phyloP scores from a whole-genome alignment of 2,113 vertebrate genomes.

The Trematocara variabile region DNA sequence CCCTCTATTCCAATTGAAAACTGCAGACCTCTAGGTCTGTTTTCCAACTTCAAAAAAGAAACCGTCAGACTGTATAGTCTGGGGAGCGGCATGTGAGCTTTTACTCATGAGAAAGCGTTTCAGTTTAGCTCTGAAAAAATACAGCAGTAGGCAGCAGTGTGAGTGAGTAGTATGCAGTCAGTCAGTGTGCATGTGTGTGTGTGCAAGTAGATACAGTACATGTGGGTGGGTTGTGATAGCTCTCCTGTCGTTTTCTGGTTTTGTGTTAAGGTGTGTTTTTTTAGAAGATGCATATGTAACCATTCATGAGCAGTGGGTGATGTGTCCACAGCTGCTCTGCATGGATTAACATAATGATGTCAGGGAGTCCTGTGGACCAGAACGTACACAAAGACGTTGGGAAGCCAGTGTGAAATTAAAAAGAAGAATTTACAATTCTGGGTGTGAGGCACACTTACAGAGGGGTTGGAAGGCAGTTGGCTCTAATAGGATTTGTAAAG shows the following conservation, averaged over 20 bases:
- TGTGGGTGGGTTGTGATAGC: not conserved
- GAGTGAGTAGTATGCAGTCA: not conserved
- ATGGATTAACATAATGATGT: slow-evolving; percentile 73
- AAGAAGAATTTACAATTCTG: slow-evolving; percentile 58
- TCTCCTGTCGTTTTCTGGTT: not conserved
- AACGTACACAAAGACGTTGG: slow-evolving; percentile 60
- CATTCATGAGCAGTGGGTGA: slow-evolving; percentile 38
- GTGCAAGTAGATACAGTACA: not conserved
- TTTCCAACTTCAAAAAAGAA: slow-evolving; percentile 29
- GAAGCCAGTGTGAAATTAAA: slow-evolving; percentile 73
- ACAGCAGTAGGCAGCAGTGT: not conserved
- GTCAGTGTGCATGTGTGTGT: not conserved
- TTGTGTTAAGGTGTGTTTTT: not conserved
- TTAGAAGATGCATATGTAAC: not conserved
- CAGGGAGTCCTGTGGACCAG: slow-evolving; percentile 56
- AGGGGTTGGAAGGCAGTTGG: not conserved
- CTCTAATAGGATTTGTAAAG: slow-evolving; percentile 58
- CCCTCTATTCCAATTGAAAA: not conserved
- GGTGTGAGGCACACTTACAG: slow-evolving; percentile 25
- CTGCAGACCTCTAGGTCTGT: slow-evolving; percentile 4
- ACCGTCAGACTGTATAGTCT: not conserved
- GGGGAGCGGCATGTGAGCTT: not conserved
- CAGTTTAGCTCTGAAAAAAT: slow-evolving; percentile 9
- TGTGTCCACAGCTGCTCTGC: slow-evolving; percentile 54
- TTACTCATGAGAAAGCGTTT: slow-evolving; percentile 1